Base-by-base conservation (phyloP, 35 echinoderm and acorn worm genomes). In the Ophiothrix spiculata region DNA sequence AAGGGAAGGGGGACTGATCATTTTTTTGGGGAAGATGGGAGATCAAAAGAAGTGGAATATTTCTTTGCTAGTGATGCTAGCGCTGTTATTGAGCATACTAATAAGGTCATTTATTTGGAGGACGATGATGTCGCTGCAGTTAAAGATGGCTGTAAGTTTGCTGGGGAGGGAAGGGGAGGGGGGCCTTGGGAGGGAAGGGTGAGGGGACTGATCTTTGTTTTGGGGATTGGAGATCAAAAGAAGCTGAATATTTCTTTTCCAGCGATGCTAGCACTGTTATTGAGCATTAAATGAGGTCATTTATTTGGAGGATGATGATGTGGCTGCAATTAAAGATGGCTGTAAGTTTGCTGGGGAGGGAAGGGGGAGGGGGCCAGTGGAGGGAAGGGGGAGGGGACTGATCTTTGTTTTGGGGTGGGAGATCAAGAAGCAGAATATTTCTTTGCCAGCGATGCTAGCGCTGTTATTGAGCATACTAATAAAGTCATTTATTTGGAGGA, bases 1-100 rank as follows among this genome's bases (percentile, higher is more conserved):
- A 32, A 0, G 17, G 29, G 17, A 2, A 6, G 21, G 21, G 6
- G 1, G 17, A n/a, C n/a, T n/a, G n/a, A n/a, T n/a, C n/a, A n/a
- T n/a, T n/a, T n/a, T n/a, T n/a, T n/a, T n/a, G n/a, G n/a, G n/a
- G n/a, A n/a, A n/a, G n/a, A n/a, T n/a, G n/a, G n/a, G n/a, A n/a
- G n/a, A n/a, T n/a, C n/a, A n/a, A n/a, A n/a, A 39, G 91, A 94
- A 76, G 96, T 86, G 0, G 96, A 99, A 56, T 99, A 91, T 74
- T 94, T 86, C 83, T 99, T 99, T 83, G 92, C 96, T n/a, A 94
- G 91, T 42, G 96, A 99, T 81, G 96, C 96, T 75, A 99, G 96
- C 49, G 96, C 96, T 33, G 90, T 99, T 34, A 99, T 99, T 29
- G 96, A 99, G 56, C 92, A 99, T 84, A 99, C 96, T 0, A 99